Base-by-base conservation (phyloP, 2,888 invertebrate species). In the Timema cristinae region DNA sequence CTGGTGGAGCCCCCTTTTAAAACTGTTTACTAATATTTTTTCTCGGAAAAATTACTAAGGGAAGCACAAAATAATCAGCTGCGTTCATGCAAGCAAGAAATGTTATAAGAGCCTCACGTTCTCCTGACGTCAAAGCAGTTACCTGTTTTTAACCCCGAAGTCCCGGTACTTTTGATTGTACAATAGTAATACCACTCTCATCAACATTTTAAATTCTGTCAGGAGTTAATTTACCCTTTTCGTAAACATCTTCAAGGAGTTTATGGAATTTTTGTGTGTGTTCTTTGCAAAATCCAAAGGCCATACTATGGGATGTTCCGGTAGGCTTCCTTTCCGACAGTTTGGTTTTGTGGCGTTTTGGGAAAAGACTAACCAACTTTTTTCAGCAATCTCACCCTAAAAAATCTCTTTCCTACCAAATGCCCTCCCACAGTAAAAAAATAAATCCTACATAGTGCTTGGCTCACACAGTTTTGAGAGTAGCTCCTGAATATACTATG, bases 191-290 rank as follows among this genome's bases (percentile, higher is more conserved):
- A 32, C 71, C 69, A 11, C 52, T 73, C 56, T 68, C 71, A 56
- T 73, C 70, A 16, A 73, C 54, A 48, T 71, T 73, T 63, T 70
- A 73, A n/a, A 73, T 71, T 70, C 63, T 63, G 71, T 73, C 69
- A 54, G 73, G 69, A 50, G 66, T 73, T 63, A 71, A 73, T 68
- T 70, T 71, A 61, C 15, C 70, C 68, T 67, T 73, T n/a, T 73
- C 71, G 68, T 71, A 71, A 56, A 71, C 66, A 67, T 67, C 70
- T 68, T 70, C 66, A 52, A 72, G 52, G 49, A 67, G 50, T 2
- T 72, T 69, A 72, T 72, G 50, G 61, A 66, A 72, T 63, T 59
- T 70, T 32, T 70, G 15, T 59, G 51, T 67, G 51, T 73, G 70
- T 66, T 71, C 71, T 68, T 71, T 32, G 70, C 15, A 47, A 59